Evolutionary conservation across 2,888 invertebrate species (phyloP).

Genomic region (Apotomis capreana): DNA sequence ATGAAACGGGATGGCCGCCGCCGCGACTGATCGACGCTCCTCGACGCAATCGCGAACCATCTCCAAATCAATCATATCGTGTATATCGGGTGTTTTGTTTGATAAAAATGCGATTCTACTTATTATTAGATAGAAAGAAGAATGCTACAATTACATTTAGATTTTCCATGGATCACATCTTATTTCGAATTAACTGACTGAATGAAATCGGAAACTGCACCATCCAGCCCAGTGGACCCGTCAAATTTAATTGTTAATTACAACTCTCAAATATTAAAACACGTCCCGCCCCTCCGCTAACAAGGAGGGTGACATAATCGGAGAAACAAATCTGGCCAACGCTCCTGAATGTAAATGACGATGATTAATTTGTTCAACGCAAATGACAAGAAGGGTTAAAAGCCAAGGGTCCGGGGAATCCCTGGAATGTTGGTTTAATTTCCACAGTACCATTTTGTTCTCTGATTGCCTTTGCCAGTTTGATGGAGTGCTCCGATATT

Average conservation of each 20-base stretch:
- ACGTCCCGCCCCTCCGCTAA: conserved; percentile 73
- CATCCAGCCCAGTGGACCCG: conserved; percentile 38
- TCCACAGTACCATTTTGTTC: conserved; percentile 69
- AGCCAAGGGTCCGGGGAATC: conserved; percentile 70
- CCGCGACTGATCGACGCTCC: no score
- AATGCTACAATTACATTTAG: no score
- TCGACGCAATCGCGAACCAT: no score
- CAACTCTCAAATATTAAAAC: conserved; percentile 70
- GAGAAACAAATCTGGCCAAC: conserved; percentile 82
- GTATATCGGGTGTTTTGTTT: no score
- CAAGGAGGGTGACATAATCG: conserved; percentile 82
- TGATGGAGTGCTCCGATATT: conserved; percentile 80
- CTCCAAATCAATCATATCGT: no score
- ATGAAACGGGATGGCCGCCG: no score
- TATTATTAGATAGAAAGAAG: no score
- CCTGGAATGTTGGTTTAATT: conserved; percentile 75
- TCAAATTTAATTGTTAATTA: conserved; percentile 56
- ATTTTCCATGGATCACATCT: background rate
- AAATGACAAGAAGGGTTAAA: conserved; percentile 83
- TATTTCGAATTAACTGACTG: background rate
- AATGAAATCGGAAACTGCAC: conserved; percentile 29
- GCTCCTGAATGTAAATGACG: conserved; percentile 82
- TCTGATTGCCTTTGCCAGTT: conserved; percentile 81
- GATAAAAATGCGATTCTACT: no score
- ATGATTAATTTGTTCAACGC: conserved; percentile 83